phyloP scores from a whole-genome alignment of 2,113 vertebrate genomes.

The Vidua chalybeata region DNA sequence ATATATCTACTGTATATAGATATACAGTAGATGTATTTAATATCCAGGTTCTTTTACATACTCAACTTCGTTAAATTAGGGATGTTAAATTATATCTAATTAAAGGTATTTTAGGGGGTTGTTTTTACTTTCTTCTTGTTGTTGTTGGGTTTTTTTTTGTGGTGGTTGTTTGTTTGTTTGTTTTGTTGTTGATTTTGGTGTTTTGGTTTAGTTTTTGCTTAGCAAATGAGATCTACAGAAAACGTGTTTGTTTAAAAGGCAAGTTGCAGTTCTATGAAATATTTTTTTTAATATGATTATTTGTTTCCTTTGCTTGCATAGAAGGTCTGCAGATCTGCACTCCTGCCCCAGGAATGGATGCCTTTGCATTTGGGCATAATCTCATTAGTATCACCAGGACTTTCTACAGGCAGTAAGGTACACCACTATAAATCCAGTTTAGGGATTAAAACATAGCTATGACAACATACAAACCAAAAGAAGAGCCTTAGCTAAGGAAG shows the following conservation, averaged over 20 bases:
- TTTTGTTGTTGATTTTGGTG: neutral
- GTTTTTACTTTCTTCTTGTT: neutral
- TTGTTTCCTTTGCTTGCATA: neutral
- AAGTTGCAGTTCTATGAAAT: neutral
- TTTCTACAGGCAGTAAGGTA: neutral
- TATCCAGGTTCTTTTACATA: neutral
- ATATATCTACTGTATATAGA: neutral
- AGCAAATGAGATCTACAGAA: neutral
- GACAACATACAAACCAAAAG: neutral
- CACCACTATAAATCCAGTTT: neutral
- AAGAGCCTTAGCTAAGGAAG: neutral
- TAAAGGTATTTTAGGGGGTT: accelerated
- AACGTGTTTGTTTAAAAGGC: neutral
- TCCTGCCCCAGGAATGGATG: neutral
- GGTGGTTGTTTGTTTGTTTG: neutral
- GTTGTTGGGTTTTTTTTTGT: neutral
- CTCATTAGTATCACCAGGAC: neutral
- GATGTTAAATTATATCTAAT: neutral
- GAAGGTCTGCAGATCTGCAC: neutral
- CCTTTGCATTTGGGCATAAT: neutral
- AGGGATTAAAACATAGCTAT: neutral
- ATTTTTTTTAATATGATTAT: neutral
- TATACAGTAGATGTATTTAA: no score
- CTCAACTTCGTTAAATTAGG: neutral
- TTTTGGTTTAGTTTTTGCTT: neutral